phyloP scores from a whole-genome alignment of 2,888 invertebrate genomes.

The Rotaria sp. region DNA sequence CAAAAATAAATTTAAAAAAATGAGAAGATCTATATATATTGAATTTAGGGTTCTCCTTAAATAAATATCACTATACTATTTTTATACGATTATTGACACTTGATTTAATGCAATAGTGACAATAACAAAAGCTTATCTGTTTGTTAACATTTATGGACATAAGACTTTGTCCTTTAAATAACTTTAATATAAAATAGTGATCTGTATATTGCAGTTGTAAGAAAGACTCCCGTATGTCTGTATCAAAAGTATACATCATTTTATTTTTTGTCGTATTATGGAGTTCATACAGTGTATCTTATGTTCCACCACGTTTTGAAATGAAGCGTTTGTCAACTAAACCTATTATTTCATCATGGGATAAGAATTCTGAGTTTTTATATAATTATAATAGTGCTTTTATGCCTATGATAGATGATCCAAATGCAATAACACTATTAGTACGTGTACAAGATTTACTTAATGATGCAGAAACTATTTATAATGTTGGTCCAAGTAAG shows the following conservation, averaged over 20 bases:
- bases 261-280: not conserved
- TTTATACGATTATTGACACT: not conserved
- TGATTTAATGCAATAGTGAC: not conserved
- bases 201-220: not conserved
- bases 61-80: not conserved
- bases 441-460: constrained; percentile 25
- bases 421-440: not conserved
- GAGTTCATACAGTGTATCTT: not conserved
- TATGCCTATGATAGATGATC: not conserved
- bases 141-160: not conserved
- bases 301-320: not conserved
- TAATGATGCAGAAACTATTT: not conserved
- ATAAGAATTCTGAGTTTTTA: not conserved
- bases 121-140: not conserved
- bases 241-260: not conserved
- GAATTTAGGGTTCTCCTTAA: not conserved
- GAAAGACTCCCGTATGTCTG: not conserved
- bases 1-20: not conserved
- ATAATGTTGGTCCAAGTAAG: constrained; percentile 28
- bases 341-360: constrained; percentile 7
- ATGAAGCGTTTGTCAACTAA: not conserved
- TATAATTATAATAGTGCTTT: constrained; percentile 21
- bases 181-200: not conserved
- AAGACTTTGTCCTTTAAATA: not conserved
- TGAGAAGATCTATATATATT: not conserved